Percentiles rank a stretch among this genome's conserved stretches.
Conservation (phyloP, 2,113 vertebrate genomes). For the Psephotus haematonotus region DNA sequence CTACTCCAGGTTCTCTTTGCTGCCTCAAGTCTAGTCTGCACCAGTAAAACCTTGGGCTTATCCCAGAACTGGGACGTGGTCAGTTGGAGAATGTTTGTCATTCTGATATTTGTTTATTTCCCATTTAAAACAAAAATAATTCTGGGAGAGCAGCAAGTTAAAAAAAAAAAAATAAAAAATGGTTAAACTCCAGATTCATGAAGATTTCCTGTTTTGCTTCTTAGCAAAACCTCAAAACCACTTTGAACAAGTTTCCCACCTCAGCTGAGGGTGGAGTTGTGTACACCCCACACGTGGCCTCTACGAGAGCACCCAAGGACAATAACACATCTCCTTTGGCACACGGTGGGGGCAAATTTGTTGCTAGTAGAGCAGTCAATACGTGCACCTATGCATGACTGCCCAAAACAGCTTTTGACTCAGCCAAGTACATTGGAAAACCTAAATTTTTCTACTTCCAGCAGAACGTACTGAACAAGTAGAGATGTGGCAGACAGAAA, state of each 20-base stretch:
- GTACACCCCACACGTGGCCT: not conserved
- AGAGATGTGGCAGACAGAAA: not conserved
- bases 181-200: not conserved
- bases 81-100: not conserved
- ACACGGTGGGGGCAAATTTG: fast-evolving
- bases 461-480: not conserved
- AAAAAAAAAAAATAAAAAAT: not conserved
- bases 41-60: not conserved
- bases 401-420: not conserved
- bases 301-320: not conserved
- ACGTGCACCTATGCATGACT: not conserved
- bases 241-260: slow-evolving; percentile 48
- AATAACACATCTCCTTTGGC: not conserved
- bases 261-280: slow-evolving; percentile 34
- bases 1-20: not conserved
- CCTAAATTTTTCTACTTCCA: not conserved
- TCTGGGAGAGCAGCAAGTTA: not conserved
- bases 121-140: not conserved
- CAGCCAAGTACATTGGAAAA: not conserved
- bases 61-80: not conserved
- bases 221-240: slow-evolving; percentile 68
- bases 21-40: not conserved
- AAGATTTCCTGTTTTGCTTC: slow-evolving; percentile 68
- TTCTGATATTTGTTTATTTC: not conserved
- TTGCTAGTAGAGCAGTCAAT: not conserved